These are phyloP conservation scores for Caenorhabditis doughertyi DNA, from an alignment of 2,888 invertebrate species.

Conservation along the genomic window DNA sequence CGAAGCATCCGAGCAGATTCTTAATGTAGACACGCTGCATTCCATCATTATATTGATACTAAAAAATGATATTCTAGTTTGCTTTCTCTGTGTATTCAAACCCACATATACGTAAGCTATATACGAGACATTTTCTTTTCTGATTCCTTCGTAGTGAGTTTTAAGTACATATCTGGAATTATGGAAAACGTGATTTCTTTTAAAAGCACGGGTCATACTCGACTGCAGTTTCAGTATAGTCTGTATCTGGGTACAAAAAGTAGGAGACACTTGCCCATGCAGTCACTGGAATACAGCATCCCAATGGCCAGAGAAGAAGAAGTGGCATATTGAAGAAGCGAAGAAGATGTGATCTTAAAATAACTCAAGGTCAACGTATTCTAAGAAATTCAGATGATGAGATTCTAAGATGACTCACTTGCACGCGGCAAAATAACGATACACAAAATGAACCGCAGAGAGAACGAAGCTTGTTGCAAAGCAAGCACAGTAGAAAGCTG, in stretches of 20 bases:
- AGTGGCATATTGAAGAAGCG: conserved; percentile 27
- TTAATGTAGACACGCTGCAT: conserved; percentile 32
- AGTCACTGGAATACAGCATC: conserved; percentile 41
- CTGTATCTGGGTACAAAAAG: conserved; percentile 58
- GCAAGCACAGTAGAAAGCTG: conserved; percentile 50
- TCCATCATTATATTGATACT: conserved; percentile 48
- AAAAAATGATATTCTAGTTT: conserved; percentile 8
- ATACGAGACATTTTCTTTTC: conserved; percentile 52
- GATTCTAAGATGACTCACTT: conserved; percentile 39
- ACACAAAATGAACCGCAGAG: conserved; percentile 47
- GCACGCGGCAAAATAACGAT: conserved; percentile 60
- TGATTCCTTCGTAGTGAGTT: conserved; percentile 48
- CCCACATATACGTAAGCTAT: conserved; percentile 57
- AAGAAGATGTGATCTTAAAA: conserved; percentile 47
- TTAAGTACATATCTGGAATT: conserved; percentile 39
- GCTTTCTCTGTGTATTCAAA: background rate
- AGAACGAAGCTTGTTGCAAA: conserved; percentile 53
- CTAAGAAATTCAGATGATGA: background rate
- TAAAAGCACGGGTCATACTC: conserved; percentile 4
- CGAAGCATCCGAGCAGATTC: conserved; percentile 55
- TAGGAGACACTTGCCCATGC: conserved; percentile 62
- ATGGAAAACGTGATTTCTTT: background rate
- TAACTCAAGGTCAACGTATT: background rate
- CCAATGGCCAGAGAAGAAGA: conserved; percentile 49
- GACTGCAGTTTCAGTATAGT: conserved; percentile 52